A percentile compares a stretch with the other conserved stretches of the same genome.
These are phyloP conservation scores for Lophius piscatorius DNA, from an alignment of 2,113 vertebrate species.

Conservation along the genomic window DNA sequence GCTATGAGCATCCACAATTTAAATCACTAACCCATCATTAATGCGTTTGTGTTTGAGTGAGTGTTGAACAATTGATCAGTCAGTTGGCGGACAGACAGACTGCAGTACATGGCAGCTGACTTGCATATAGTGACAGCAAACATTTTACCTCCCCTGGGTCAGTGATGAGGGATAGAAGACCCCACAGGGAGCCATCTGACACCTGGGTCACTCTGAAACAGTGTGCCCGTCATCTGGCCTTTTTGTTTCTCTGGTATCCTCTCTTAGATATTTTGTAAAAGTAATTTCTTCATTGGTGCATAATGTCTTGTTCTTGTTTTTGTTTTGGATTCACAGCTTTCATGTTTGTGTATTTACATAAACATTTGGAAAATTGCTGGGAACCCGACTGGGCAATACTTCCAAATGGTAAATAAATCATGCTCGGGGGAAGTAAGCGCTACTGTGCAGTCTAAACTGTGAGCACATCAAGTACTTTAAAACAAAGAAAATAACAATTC, in stretches of 20 bases:
- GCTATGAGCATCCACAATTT: too few species aligned
- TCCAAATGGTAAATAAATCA: conserved; percentile 9
- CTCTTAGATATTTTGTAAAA: conserved; percentile 1
- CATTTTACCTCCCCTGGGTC: conserved; percentile 51
- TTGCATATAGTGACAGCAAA: conserved; percentile 45
- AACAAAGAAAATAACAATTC: not conserved
- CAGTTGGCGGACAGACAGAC: conserved; percentile 62
- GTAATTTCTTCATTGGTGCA: not conserved
- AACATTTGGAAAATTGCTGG: not conserved
- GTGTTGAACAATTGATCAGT: conserved; percentile 16
- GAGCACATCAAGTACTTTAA: too few species aligned
- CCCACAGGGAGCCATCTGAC: conserved; percentile 46
- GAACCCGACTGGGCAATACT: not conserved
- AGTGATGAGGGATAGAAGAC: conserved; percentile 41
- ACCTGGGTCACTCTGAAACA: conserved; percentile 52
- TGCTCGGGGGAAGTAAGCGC: not conserved
- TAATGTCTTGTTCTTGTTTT: not conserved
- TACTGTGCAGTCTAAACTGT: not conserved
- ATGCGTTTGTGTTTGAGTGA: not conserved
- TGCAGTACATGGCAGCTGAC: conserved; percentile 25
- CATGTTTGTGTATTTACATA: not conserved
- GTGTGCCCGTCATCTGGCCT: conserved; percentile 40
- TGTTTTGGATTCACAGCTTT: not conserved
- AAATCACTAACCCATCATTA: too few species aligned
- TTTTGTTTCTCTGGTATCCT: conserved; percentile 43